Conservation (phyloP, 2,888 invertebrate species). For the Hyposoter dolosus region DNA sequence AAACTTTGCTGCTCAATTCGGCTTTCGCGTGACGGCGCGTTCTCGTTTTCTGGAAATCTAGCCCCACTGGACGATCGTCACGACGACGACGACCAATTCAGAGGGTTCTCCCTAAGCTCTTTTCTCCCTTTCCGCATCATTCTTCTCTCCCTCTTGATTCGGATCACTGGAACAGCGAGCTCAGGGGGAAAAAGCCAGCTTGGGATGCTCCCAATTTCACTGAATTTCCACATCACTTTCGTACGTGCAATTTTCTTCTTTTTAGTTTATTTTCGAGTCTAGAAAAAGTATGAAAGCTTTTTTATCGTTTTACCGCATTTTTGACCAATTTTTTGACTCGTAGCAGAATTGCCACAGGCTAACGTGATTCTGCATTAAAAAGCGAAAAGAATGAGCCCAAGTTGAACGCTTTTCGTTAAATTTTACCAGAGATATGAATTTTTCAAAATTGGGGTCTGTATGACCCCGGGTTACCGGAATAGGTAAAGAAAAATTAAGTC, state of each 20-base stretch:
- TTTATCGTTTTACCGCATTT: no score
- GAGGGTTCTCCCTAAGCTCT: constrained; percentile 38
- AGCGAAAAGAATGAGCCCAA: no score
- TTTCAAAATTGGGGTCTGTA: no score
- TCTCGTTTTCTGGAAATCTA: constrained; percentile 64
- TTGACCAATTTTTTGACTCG: no score
- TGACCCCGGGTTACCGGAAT: no score
- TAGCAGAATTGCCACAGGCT: no score
- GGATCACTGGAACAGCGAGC: constrained; percentile 8
- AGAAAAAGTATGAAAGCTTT: neutral
- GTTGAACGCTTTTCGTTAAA: no score
- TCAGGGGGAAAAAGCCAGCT: constrained; percentile 31
- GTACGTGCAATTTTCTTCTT: neutral
- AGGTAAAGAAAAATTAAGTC: neutral
- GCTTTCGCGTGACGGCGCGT: constrained; percentile 25
- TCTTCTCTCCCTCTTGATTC: constrained; percentile 20
- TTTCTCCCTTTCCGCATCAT: constrained; percentile 1
- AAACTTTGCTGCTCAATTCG: constrained; percentile 36
- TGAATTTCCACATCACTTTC: constrained; percentile 5
- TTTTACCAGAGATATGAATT: no score
- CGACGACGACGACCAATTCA: constrained; percentile 42
- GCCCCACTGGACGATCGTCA: constrained; percentile 41
- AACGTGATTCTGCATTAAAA: no score
- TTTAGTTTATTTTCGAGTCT: neutral
- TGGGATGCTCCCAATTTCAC: constrained; percentile 16